phyloP scores from a whole-genome alignment of 2,888 invertebrate genomes.

The Diarsia brunnea region DNA sequence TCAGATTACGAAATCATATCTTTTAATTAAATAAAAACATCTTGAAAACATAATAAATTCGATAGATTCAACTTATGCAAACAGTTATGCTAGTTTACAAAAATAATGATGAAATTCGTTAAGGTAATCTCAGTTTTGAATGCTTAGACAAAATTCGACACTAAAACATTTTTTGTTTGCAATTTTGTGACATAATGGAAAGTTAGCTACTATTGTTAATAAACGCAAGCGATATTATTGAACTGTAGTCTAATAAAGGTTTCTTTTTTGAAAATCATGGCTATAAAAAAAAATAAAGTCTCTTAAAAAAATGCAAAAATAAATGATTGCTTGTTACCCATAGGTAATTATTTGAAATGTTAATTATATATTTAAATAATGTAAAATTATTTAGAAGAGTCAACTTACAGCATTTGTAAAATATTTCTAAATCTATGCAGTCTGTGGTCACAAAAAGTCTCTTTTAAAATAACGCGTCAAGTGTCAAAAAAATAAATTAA shows the following conservation, averaged over 20 bases:
- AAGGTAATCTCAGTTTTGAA: slow-evolving; percentile 72
- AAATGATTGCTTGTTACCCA: background rate
- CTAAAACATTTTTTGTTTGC: background rate
- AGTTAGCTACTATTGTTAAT: background rate
- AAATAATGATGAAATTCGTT: slow-evolving; percentile 69
- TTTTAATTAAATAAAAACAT: slow-evolving; percentile 67
- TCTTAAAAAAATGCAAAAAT: background rate
- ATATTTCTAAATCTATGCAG: background rate
- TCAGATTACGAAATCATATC: slow-evolving; percentile 63
- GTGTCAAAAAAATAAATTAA: background rate
- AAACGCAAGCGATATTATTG: background rate
- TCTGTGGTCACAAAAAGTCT: background rate
- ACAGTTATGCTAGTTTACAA: slow-evolving; percentile 53
- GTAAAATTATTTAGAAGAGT: background rate
- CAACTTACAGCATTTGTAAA: background rate
- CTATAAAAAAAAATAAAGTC: too few relatives aligned
- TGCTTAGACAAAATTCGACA: slow-evolving; percentile 56
- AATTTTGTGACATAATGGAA: too few relatives aligned
- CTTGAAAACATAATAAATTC: slow-evolving; percentile 67
- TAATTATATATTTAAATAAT: background rate
- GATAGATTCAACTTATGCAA: slow-evolving; percentile 62
- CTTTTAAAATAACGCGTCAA: background rate
- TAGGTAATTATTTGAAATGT: background rate
- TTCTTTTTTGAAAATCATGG: background rate
- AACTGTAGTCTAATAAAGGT: background rate